Base-by-base conservation (phyloP, 2,797 vertebrate genomes). In the Periparus ater region DNA sequence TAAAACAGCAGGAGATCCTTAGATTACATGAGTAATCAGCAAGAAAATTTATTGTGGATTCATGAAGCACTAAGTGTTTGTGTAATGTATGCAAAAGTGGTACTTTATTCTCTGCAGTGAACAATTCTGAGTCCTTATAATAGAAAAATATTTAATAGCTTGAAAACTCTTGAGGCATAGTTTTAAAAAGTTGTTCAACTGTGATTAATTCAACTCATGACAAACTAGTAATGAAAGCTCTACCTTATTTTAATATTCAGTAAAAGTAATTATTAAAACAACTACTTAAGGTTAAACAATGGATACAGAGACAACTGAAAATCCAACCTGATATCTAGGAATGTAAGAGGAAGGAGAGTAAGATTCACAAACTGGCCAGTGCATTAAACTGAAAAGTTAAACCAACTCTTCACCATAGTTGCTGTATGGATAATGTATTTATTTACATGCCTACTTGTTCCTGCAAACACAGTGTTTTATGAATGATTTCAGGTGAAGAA, bases 61-160 rank as follows among this genome's bases (percentile, higher is more conserved):
- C 96, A 92, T 13, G 40, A 97, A 97, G 97, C 97, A 98, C 96
- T 96, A 98, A 98, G 98, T 98, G 97, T 98, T 98, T 98, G 97
- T 88, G 78, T 98, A 98, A 98, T 98, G 91, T 98, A 98, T 98
- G 98, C 98, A 98, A 98, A 97, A 98, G 97, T 98, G 98, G 97
- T 95, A 98, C 98, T 98, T 98, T 98, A 98, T 98, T 98, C 98
- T 98, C 98, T 96, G 95, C 97, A 97, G 97, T 96, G 98, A 98
- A 98, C 97, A 98, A 98, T 97, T 98, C 97, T 82, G 74, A 95
- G 93, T 96, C 95, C 97, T 98, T 97, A 96, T 93, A 97, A 98
- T 78, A 97, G 97, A 98, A 98, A 98, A 98, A 98, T 98, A 98
- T 98, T 98, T 98, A 98, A 98, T 97, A 96, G 97, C 93, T 97